Base-by-base conservation (phyloP, 2,888 invertebrate genomes). In the Drosophila paracracens region DNA sequence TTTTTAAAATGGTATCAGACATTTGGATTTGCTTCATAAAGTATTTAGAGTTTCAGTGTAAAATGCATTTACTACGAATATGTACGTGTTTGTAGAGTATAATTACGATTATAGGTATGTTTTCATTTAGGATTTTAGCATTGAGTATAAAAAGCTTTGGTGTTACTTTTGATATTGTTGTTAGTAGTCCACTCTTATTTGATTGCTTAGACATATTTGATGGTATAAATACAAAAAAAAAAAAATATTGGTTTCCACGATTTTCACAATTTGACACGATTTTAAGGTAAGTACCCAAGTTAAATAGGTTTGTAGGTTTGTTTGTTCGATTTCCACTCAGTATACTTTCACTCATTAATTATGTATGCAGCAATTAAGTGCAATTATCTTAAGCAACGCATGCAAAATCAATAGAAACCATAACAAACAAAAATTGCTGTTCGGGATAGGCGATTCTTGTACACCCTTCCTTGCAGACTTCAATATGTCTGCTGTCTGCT, bases 1-100 rank as follows among this genome's bases (percentile, higher is more conserved):
- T 75, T 78, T 79, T 78, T 70, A 94, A 94, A 94, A 94, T 94
- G 94, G 94, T 94, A 92, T 95, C 95, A 95, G 95, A 95, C 95
- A 95, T 95, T 92, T 82, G 79, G 83, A 75, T 88, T 82, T 83
- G 76, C 75, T 62, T 75, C 36, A 63, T 82, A 76, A 83, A 83
- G 81, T 82, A 82, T 62, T 83, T 67, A 60, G 63, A 72, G 62
- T 80, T 76, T 35, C 51, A 54, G 52, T 51, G 51, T 57, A 46
- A 64, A 73, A 69, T 74, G 61, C 67, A 31, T 57, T 72, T 56
- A 63, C 68, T 58, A 58, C 67, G 57, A 70, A 71, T 71, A 68
- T 69, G 43, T 70, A 31, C 31, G 36, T 54, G 52, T 51, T 38
- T 68, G 18, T 79, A 68, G 61, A 70, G 25, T 58, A 43, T 40